Base-by-base conservation (phyloP, 2,797 vertebrate species). In the Heterohyrax brucei region DNA sequence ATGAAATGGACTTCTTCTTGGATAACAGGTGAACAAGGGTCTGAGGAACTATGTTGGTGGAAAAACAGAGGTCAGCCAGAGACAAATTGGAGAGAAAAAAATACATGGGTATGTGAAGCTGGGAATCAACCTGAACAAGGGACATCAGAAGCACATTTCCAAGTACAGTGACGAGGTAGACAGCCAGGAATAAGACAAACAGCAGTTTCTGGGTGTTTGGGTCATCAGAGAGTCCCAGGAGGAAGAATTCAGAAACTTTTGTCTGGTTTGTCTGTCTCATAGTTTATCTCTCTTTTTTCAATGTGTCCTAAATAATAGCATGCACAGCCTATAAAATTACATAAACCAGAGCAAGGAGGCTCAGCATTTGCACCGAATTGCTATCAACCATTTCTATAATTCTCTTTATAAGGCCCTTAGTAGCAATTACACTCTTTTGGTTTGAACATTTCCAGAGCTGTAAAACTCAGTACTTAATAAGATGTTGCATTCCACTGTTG, bases 21-120 rank as follows among this genome's bases (percentile, higher is more conserved):
- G 95, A 93, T 16, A 97, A 90, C 33, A 97, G 88, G 64, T 97
- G 98, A 5, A 33, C 72, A 10, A 97, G 76, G 46, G 97, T 91
- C 82, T 97, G 97, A 77, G 97, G 97, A 62, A 97, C 19, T 13
- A 98, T 93, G 93, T 95, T 96, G 53, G 97, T 96, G 13, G 96
- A 97, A 87, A 97, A 98, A 50, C 95, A 97, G 79, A 96, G 86
- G 86, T 96, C 97, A 84, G 92, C 96, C 79, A 97, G 39, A 66
- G 97, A 97, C 28, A 97, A 87, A 30, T 95, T 96, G 93, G 95
- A 97, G 26, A 97, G 95, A 39, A 97, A 97, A 86, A 97, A 97
- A 62, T 97, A 97, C 97, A 97, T 97, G 48, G 97, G 95, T 75
- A 82, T 96, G 72, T 97, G 97, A 95, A 97, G 97, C 33, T 1